phyloP scores from a whole-genome alignment of 2,113 vertebrate species.

The Eptatretus burgeri region DNA sequence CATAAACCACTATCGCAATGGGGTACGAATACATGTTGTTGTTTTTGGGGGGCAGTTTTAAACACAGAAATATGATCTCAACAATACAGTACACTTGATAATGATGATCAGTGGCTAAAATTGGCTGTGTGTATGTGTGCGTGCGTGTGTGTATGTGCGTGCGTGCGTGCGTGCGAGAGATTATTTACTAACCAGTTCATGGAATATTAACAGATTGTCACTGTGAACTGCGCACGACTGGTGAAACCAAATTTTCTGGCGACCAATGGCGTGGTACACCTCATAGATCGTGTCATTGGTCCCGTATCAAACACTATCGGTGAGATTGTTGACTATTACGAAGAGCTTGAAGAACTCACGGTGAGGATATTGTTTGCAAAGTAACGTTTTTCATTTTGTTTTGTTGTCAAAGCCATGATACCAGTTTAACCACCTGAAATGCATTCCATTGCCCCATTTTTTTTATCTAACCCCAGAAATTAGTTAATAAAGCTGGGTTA shows the following conservation, averaged over 20 bases:
- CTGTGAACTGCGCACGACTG: slow-evolving; percentile 80
- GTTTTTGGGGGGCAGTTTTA: too few relatives aligned
- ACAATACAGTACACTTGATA: too few relatives aligned
- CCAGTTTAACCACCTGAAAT: too few relatives aligned
- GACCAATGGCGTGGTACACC: slow-evolving; percentile 78
- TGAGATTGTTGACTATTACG: slow-evolving; percentile 41
- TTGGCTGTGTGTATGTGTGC: too few relatives aligned
- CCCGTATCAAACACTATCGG: slow-evolving; percentile 45
- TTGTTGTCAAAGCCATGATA: too few relatives aligned
- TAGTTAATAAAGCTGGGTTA: background rate
- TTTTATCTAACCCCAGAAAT: background rate
- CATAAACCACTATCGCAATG: slow-evolving; percentile 73
- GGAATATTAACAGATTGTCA: slow-evolving; percentile 35
- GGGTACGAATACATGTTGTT: slow-evolving; percentile 22
- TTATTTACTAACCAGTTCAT: background rate
- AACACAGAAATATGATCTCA: too few relatives aligned
- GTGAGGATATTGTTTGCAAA: slow-evolving; percentile 21
- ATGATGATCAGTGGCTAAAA: too few relatives aligned
- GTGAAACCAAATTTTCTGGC: slow-evolving; percentile 75
- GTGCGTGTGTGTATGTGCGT: too few relatives aligned
- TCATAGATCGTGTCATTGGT: slow-evolving; percentile 73
- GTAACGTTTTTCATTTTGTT: too few relatives aligned
- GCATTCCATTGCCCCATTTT: background rate
- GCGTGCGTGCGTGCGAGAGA: background rate
- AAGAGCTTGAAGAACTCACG: slow-evolving; percentile 49